Evolutionary conservation across 1,140 invertebrate species (phyloP).

Genomic region (Cyphomyrmex costatus): DNA sequence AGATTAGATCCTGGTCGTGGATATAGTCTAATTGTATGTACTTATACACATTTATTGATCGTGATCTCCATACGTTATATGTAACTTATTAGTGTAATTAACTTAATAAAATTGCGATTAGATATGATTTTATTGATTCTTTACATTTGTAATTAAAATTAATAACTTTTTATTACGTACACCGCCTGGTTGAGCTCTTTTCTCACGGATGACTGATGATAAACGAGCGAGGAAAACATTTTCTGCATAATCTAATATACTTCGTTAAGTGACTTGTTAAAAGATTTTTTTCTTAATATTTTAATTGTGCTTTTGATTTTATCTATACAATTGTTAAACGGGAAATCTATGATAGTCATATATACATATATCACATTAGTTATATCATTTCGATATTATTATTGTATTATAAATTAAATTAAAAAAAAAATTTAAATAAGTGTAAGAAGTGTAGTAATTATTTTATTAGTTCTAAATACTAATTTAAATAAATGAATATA

Average conservation of each 20-base stretch:
- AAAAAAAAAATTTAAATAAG: neutral
- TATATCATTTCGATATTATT: neutral
- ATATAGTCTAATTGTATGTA: conserved; percentile 38
- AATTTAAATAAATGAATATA: neutral
- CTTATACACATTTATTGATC: conserved; percentile 29
- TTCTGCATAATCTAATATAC: neutral
- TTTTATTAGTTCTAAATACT: neutral
- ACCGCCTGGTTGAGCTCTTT: neutral
- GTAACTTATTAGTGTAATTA: conserved; percentile 7
- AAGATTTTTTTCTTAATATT: neutral
- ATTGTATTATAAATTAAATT: neutral
- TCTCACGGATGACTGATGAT: neutral
- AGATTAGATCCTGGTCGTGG: conserved; percentile 49
- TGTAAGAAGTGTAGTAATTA: neutral
- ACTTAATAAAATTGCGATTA: conserved; percentile 58
- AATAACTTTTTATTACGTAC: conserved; percentile 38
- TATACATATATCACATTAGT: neutral
- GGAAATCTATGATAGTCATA: neutral
- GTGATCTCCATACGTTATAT: conserved; percentile 12
- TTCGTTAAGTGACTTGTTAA: neutral
- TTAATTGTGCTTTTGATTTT: neutral
- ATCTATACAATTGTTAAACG: neutral
- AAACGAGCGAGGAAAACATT: conserved; percentile 23
- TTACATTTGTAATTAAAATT: conserved; percentile 45
- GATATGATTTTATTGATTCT: conserved; percentile 15